Evolutionary conservation across 1,140 invertebrate species (phyloP).

Genomic region (Dendrolimus kikuchii): DNA sequence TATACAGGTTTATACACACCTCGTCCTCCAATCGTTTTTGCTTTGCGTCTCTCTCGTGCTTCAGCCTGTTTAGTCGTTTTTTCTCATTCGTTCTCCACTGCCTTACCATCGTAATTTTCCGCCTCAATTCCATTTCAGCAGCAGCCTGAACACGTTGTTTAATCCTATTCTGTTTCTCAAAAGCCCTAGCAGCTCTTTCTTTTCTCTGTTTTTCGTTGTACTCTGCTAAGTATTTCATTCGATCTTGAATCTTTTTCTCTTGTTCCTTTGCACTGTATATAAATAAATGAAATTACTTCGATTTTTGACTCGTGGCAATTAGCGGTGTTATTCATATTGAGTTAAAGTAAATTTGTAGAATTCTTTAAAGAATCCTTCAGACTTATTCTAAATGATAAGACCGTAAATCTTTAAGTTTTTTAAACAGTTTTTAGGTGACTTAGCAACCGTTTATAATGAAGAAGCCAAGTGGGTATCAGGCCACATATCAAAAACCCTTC

Average conservation of each 20-base stretch:
- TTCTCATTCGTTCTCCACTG: slow-evolving; percentile 58
- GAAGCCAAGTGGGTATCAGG: too few species aligned
- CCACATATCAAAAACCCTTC: too few species aligned
- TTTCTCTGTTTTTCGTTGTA: slow-evolving; percentile 52
- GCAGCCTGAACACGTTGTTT: slow-evolving; percentile 59
- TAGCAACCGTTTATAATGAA: too few species aligned
- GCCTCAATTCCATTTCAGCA: slow-evolving; percentile 52
- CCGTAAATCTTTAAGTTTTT: too few species aligned
- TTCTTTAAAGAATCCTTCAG: too few species aligned
- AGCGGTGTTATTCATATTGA: too few species aligned
- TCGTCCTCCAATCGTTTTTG: slow-evolving; percentile 38
- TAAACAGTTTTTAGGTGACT: too few species aligned
- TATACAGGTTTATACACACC: slow-evolving; percentile 22
- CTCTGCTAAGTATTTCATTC: slow-evolving; percentile 55
- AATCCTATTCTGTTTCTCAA: slow-evolving; percentile 50
- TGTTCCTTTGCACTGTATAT: slow-evolving; percentile 49
- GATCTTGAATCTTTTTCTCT: slow-evolving; percentile 50
- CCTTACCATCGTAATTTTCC: slow-evolving; percentile 61
- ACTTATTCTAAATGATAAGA: too few species aligned
- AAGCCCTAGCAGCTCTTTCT: slow-evolving; percentile 37
- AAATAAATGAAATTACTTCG: neutral
- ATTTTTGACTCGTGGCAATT: too few species aligned
- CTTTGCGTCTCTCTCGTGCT: slow-evolving; percentile 43
- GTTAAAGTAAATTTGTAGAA: too few species aligned
- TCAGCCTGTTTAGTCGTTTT: slow-evolving; percentile 44